Percentiles rank a stretch among this genome's conserved stretches.
phyloP scores from a whole-genome alignment of 2,888 invertebrate species.

The Philhelius pedissequus region DNA sequence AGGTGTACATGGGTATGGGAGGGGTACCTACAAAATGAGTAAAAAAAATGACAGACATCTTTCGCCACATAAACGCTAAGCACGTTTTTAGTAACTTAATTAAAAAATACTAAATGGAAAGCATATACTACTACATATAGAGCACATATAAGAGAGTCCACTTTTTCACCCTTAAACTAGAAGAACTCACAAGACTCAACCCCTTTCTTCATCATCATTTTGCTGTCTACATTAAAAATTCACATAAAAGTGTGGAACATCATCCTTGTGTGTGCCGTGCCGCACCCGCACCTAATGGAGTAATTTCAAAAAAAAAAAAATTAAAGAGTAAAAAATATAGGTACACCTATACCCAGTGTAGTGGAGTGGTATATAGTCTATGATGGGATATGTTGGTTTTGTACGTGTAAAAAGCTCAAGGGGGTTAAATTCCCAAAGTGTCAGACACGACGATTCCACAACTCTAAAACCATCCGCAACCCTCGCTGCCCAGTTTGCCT shows the following conservation, averaged over 20 bases:
- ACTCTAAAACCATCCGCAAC: not conserved
- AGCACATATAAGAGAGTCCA: not conserved
- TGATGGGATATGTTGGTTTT: not conserved
- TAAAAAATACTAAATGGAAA: constrained; percentile 58
- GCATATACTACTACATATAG: not conserved
- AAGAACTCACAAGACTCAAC: too few species aligned
- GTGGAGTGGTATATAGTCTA: too few species aligned
- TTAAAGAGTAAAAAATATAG: not conserved
- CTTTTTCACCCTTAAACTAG: not conserved
- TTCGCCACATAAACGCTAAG: constrained; percentile 8
- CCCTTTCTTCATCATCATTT: constrained; percentile 31
- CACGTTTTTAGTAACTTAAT: constrained; percentile 62
- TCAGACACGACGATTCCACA: constrained; percentile 39
- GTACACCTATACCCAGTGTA: not conserved
- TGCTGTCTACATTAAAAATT: constrained; percentile 39
- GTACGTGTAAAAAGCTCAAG: constrained; percentile 45
- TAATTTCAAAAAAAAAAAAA: constrained; percentile 43
- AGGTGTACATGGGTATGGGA: too few species aligned
- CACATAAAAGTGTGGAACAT: constrained; percentile 39
- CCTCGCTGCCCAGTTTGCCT: constrained; percentile 16
- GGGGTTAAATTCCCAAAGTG: constrained; percentile 59
- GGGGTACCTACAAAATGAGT: too few species aligned
- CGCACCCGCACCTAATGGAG: constrained; percentile 67
- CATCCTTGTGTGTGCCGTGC: constrained; percentile 56
- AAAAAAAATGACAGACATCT: constrained; percentile 39